Evolutionary conservation across 1,140 invertebrate species (phyloP).

Genomic region (Leucophenga varia): DNA sequence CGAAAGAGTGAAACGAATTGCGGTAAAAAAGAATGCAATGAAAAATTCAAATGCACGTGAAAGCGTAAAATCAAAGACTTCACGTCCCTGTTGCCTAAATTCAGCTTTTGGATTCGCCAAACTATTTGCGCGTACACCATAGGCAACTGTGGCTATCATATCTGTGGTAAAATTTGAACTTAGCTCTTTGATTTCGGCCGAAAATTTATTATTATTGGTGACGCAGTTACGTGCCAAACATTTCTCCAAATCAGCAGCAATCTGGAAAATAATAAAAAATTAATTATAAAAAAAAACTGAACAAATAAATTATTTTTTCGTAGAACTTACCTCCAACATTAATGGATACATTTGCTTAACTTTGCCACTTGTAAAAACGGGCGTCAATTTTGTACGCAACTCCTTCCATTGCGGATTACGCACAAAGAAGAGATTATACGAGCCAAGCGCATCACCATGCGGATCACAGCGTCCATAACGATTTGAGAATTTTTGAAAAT

Average conservation of each 20-base stretch:
- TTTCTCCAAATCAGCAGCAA: constrained; percentile 30
- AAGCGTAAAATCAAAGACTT: constrained; percentile 59
- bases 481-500: constrained; percentile 54
- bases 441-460: constrained; percentile 34
- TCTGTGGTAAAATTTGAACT: constrained; percentile 61
- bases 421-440: constrained; percentile 46
- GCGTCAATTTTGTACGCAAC: constrained; percentile 59
- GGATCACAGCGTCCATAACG: constrained; percentile 34
- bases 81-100: constrained; percentile 52
- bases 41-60: constrained; percentile 58
- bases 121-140: constrained; percentile 62
- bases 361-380: constrained; percentile 61
- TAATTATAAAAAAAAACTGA: not conserved
- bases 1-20: constrained; percentile 31
- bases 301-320: too few relatives aligned
- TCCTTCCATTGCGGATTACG: constrained; percentile 58
- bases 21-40: constrained; percentile 57
- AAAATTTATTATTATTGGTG: constrained; percentile 1
- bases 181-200: constrained; percentile 56
- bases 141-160: constrained; percentile 63
- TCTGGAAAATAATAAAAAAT: constrained; percentile 12
- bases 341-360: constrained; percentile 62
- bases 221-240: constrained; percentile 11
- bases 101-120: constrained; percentile 58
- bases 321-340: constrained; percentile 51